A percentile compares a stretch with the other conserved stretches of the same genome.
Conservation (phyloP, 2,113 vertebrate genomes). For the Andinoacara biseriatus region DNA sequence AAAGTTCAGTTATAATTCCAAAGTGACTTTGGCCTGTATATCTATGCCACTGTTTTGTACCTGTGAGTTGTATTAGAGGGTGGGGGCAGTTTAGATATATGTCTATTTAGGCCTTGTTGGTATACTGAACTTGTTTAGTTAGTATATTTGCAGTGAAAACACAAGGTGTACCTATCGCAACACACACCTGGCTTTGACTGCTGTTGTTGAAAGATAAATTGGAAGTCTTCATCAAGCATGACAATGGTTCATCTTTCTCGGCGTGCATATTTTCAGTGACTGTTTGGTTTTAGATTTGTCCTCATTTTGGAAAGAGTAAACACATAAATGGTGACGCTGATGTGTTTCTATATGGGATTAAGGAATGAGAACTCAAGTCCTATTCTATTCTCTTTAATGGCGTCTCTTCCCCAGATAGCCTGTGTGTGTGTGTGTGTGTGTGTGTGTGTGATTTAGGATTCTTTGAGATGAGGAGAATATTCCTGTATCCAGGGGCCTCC, state of each 20-base stretch:
- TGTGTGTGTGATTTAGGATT: constrained; percentile 72
- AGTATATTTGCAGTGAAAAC: neutral
- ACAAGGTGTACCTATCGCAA: constrained; percentile 11
- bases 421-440: constrained; percentile 49
- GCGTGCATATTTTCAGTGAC: constrained; percentile 24
- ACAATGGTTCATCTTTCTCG: constrained; percentile 24
- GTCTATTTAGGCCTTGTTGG: neutral
- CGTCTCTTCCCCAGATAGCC: constrained; percentile 57
- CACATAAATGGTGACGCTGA: constrained; percentile 57
- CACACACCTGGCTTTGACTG: constrained; percentile 31
- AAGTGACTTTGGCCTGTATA: neutral
- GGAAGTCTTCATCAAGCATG: constrained; percentile 36
- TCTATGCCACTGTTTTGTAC: neutral
- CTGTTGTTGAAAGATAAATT: constrained; percentile 31
- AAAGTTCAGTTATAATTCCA: neutral
- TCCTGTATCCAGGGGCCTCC: constrained; percentile 70
- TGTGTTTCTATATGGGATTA: constrained; percentile 56
- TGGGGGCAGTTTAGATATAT: neutral
- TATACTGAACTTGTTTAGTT: neutral
- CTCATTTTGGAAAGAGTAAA: constrained; percentile 64
- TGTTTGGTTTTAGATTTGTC: constrained; percentile 63
- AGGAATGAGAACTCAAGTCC: constrained; percentile 45
- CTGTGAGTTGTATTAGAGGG: neutral
- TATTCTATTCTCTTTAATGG: constrained; percentile 72
- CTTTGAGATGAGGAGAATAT: constrained; percentile 72